Evolutionary conservation across 2,888 invertebrate genomes (phyloP), one percentile per base, ranked within the genome.

Genomic region (Merodon equestris): DNA sequence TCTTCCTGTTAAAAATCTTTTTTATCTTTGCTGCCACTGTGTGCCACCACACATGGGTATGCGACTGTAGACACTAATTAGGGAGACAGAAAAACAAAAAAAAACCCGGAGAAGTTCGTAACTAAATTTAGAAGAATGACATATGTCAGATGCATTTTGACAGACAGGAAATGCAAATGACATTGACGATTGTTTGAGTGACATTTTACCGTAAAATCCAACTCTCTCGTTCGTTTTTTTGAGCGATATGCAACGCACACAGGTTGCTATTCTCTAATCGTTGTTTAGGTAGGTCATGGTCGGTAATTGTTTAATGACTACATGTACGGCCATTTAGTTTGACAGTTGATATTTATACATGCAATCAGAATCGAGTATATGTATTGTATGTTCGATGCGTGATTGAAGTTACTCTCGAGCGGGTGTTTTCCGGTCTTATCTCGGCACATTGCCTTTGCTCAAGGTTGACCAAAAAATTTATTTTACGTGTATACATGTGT

Each of bases 201-300:
- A 18, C n/a, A 48, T 44, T 53, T 51, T n/a, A 42, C 48, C 48
- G 19, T n/a, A 36, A 57, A 57, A 34, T 13, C 17, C 15, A 38
- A 51, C 19, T 27, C 27, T 27, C 27, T 27, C 27, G 27, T 27
- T 27, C 3, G 27, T 27, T 27, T 7, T 27, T 27, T 27, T 7
- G 27, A 27, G 61, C 53, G 48, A 73, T 73, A 53, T 73, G 68
- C 74, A 64, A 68, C n/a, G n/a, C n/a, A n/a, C n/a, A n/a, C n/a
- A n/a, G n/a, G n/a, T n/a, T n/a, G n/a, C n/a, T n/a, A n/a, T n/a
- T n/a, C n/a, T n/a, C n/a, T n/a, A n/a, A 51, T 74, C 70, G 56
- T 79, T 60, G 53, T 61, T 73, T 60, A 79, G 73, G 79, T 79
- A 79, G 79, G 79, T 74, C 79, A 79, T 79, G 79, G 79, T 50